Base-by-base conservation (phyloP, 1,140 invertebrate genomes). In the Wiebesia pumilae region DNA sequence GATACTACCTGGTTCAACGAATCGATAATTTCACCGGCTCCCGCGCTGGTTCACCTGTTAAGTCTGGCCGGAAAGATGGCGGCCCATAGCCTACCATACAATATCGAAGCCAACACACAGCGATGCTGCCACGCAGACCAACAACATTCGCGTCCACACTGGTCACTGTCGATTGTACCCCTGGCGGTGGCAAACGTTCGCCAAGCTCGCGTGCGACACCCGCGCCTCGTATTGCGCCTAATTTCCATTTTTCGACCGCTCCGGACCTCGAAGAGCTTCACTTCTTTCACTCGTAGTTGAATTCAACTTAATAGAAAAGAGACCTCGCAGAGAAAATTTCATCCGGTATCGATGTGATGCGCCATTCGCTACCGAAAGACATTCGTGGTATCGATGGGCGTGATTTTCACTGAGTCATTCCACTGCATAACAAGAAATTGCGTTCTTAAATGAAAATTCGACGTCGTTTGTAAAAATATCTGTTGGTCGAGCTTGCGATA, bases 151-250 rank as follows among this genome's bases (percentile, higher is more conserved):
- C 65, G 21, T 38, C 65, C 35, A 16, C 7, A 38, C 47, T 81
- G 78, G 65, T 30, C 79, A 75, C 35, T 83, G 69, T 69, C 78
- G 73, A 71, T 84, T 67, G 65, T 77, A 38, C 81, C 67, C 79
- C 81, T 88, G 83, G n/a, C 21, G 35, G 33, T 43, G 77, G 54
- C 54, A 62, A 81, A 81, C 80, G 58, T 43, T 69, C 58, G 62
- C 35, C 62, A 62, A 79, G 30, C 3, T 40, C 62, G 43, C 38
- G 27, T 47, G 0, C 24, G 35, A 38, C 47, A 19, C 30, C 27
- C 77, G n/a, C 27, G 33, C 30, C 67, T 67, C n/a, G 14, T 33
- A 69, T 35, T 38, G 35, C 19, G 16, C 35, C 35, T 71, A 2
- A 14, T 19, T 35, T 69, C 14, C 9, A 35, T 35, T 35, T 35